Percentiles rank a stretch among this genome's conserved stretches.
These are phyloP conservation scores for Ophion ellenae DNA, from an alignment of 2,888 invertebrate species.

Conservation along the genomic window DNA sequence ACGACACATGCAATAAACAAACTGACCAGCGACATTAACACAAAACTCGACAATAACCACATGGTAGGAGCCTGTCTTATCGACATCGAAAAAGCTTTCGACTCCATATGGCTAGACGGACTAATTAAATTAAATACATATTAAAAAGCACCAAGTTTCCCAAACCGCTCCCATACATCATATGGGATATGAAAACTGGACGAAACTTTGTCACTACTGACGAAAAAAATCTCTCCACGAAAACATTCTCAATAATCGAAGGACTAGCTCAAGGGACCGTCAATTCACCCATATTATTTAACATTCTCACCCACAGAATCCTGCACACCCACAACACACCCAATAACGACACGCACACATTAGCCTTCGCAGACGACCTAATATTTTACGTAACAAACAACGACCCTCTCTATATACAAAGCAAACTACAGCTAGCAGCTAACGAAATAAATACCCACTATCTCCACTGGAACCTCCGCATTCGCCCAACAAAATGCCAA, in stretches of 20 bases:
- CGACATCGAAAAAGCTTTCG: constrained; percentile 24
- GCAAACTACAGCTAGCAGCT: neutral
- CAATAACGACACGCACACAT: neutral
- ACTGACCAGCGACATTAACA: constrained; percentile 9
- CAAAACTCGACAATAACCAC: neutral
- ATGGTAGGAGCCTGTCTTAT: constrained; percentile 36
- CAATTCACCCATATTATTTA: neutral
- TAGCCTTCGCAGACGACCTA: constrained; percentile 31
- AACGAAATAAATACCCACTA: constrained; percentile 22
- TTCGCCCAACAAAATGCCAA: neutral
- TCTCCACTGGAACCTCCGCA: constrained; percentile 32
- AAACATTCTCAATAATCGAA: neutral
- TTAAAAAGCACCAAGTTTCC: neutral
- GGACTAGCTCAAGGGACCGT: constrained; percentile 4
- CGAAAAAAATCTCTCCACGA: neutral
- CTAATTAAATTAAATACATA: neutral
- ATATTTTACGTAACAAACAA: constrained; percentile 3
- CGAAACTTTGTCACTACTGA: neutral
- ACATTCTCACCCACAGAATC: neutral
- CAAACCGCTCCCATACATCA: neutral
- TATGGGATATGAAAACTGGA: neutral
- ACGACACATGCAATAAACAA: constrained; percentile 17
- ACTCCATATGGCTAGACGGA: constrained; percentile 29
- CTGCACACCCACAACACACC: neutral
- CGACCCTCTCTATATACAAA: neutral